phyloP scores from a whole-genome alignment of 2,888 invertebrate genomes.

The Lumbricus terrestris region DNA sequence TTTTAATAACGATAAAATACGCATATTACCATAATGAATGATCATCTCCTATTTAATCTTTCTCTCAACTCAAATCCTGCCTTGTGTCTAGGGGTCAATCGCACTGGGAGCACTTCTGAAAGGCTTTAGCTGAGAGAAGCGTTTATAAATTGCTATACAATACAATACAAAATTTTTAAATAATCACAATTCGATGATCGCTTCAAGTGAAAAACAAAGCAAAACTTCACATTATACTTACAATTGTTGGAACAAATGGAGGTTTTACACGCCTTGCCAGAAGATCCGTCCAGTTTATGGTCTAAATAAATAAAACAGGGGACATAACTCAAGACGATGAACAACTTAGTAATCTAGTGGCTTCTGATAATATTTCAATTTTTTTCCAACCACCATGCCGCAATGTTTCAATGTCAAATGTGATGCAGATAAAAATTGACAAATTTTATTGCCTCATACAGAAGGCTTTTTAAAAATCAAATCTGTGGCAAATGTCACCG shows the following conservation, averaged over 20 bases:
- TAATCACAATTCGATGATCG: not conserved
- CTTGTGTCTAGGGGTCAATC: no score
- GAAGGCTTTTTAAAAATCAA: not conserved
- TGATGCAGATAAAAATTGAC: not conserved
- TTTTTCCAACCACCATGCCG: not conserved
- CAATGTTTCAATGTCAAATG: not conserved
- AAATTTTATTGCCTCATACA: not conserved
- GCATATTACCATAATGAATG: not conserved
- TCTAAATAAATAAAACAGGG: conserved; percentile 63
- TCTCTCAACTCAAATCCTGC: not conserved
- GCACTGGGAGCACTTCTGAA: no score
- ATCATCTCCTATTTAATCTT: not conserved
- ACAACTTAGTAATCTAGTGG: not conserved
- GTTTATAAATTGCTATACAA: no score
- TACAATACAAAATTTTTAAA: no score
- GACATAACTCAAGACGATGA: not conserved
- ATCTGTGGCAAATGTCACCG: not conserved
- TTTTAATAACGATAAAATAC: not conserved
- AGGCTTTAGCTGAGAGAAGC: no score
- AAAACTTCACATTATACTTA: conserved; percentile 64
- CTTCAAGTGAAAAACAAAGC: not conserved
- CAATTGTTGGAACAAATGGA: conserved; percentile 95
- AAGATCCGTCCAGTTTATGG: conserved; percentile 94
- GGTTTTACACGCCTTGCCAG: conserved; percentile 89
- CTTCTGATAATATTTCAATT: not conserved